Base-by-base conservation (phyloP, 1,140 invertebrate genomes). In the Drosophila seguyi region DNA sequence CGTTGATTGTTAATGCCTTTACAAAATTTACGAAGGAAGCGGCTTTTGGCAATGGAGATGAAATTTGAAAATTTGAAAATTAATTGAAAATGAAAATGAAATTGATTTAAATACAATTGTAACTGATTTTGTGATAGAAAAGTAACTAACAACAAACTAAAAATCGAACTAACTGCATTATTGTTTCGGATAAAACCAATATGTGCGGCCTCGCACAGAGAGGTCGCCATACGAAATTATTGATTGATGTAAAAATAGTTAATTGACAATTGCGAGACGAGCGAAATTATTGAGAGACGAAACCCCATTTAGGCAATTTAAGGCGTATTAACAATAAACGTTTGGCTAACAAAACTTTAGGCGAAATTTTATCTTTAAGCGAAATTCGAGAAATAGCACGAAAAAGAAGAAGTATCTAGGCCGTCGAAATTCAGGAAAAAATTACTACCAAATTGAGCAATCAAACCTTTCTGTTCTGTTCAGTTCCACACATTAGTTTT, bases 251-350 rank as follows among this genome's bases (percentile, higher is more conserved):
- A 85, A 91, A 88, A 91, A 91, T 91, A 91, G 88, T 79, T 75
- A 88, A 88, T 80, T 87, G 69, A 86, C 67, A 79, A 80, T 53
- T 39, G 50, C 76, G 76, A 66, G 67, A 58, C 38, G 74, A 75
- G 50, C 72, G 41, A 81, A 81, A 81, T 72, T 82, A 55, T 55
- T 38, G 39, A 75, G 62, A 73, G 71, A 63, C 59, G 59, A 83
- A 75, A 69, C 47, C 38, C 81, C 81, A 45, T 92, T 92, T 92
- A 92, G 91, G 87, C 90, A 92, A 92, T 92, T 92, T 92, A 90
- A 92, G 91, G 91, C 91, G 76, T 66, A 91, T 92, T 92, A 92
- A 92, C 91, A 92, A 92, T 92, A 92, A 92, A 90, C 84, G 80
- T 87, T 87, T 88, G 80, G 83, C 84, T 65, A 84, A 76, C 69